Evolutionary conservation across 2,888 invertebrate genomes (phyloP).

Genomic region (Plebejus argus): DNA sequence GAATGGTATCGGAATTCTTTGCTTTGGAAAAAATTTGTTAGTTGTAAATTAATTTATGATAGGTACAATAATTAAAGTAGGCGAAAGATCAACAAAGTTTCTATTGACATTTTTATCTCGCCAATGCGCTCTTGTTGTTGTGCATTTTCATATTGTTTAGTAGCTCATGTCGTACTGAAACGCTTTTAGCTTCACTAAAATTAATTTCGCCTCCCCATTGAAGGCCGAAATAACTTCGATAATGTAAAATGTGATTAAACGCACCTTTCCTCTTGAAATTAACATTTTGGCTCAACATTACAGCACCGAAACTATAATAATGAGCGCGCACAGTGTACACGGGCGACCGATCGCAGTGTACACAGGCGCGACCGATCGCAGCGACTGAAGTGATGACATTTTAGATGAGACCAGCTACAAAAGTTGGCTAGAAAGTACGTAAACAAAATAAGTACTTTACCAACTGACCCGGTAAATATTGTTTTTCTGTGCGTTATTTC

Average conservation of each 20-base stretch:
- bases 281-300: slow-evolving; percentile 10
- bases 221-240: slow-evolving; percentile 24
- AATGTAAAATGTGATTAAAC: slow-evolving; percentile 24
- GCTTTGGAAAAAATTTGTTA: no score
- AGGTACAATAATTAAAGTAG: no score
- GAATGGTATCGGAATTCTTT: no score
- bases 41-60: no score
- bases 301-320: background rate
- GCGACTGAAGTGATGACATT: background rate
- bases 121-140: background rate
- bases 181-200: slow-evolving; percentile 21
- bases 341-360: background rate
- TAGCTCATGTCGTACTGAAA: slow-evolving; percentile 14
- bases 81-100: no score
- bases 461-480: no score
- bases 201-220: slow-evolving; percentile 17
- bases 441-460: no score
- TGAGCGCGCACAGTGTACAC: background rate
- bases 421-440: background rate
- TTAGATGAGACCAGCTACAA: background rate
- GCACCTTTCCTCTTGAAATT: slow-evolving; percentile 11
- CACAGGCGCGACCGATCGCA: background rate
- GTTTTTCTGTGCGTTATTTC: no score
- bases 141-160: background rate
- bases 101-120: background rate